Evolutionary conservation across 2,888 invertebrate genomes (phyloP), one percentile per base, ranked within the genome.

Genomic region (Arge pagana): DNA sequence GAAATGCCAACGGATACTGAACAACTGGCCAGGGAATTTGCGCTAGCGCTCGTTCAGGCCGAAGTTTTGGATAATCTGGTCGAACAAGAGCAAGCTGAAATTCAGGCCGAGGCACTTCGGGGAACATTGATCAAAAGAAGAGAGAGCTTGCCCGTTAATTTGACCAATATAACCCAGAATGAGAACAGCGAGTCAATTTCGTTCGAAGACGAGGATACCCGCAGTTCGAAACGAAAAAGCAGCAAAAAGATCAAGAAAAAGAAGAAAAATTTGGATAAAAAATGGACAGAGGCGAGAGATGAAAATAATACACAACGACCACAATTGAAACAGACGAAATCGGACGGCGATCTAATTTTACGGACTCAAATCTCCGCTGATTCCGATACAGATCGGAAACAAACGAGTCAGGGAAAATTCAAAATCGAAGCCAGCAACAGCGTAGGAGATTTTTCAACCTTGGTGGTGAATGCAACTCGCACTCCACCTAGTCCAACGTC

Each of bases 1-100:
- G 76, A 76, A 19, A 37, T 67, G 1, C 68, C 67, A 3, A 54
- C 74, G 19, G 70, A 74, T 41, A 61, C 70, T 0, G 70, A 70
- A 23, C 71, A 71, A 48, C 45, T 74, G 1, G 65, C 74, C 39
- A 56, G 70, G 5, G 72, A 76, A 30, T 63, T 70, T 0, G 63
- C 66, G 0, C 64, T 74, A 3, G 74, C 74, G 0, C 72, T 72
- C 19, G 74, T 70, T 0, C 73, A 77, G 43, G 72, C 74, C 0
- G 70, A 72, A 24, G 74, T 71, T 0, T 50, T 77, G 39, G 77
- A 77, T 45, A 67, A 50, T 33, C 54, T 77, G 4, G 71, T 77
- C 0, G 76, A 76, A 0, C 68, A 76, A 21, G 77, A 77, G 19
- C 74, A 74, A 42, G 74, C 74, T 0, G 71, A 74, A 42, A 65